Conservation (phyloP, 2,888 invertebrate genomes). For the Drosophila borborema region DNA sequence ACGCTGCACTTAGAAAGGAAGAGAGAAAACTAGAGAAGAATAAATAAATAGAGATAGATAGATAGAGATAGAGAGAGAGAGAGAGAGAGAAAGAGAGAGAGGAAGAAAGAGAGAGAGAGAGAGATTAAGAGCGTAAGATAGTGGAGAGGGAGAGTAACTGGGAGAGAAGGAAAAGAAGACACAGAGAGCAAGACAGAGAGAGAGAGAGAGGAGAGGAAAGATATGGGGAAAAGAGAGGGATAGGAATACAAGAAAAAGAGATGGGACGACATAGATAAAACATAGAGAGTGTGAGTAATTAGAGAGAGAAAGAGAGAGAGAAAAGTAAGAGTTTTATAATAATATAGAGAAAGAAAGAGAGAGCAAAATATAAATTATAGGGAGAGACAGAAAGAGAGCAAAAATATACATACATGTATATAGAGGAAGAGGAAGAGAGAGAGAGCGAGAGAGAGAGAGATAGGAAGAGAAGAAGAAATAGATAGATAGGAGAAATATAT, state of each 20-base stretch:
- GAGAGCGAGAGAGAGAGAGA: neutral
- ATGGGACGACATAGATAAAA: neutral
- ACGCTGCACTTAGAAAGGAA: neutral
- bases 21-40: neutral
- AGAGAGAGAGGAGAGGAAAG: neutral
- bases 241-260: neutral
- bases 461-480: neutral
- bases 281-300: too few relatives aligned
- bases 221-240: neutral
- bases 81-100: neutral
- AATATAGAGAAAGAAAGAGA: neutral
- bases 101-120: neutral
- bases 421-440: neutral
- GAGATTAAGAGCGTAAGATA: neutral
- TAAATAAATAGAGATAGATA: neutral
- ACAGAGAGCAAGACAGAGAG: too few relatives aligned
- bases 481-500: neutral
- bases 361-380: neutral
- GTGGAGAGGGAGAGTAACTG: neutral
- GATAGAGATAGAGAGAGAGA: neutral
- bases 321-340: neutral
- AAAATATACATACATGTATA: too few relatives aligned
- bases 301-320: neutral
- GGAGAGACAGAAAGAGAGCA: neutral
- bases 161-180: too few relatives aligned